A percentile compares a stretch with the other conserved stretches of the same genome.
Evolutionary conservation across 2,113 vertebrate species (phyloP).

Genomic region (Echinops telfairi): DNA sequence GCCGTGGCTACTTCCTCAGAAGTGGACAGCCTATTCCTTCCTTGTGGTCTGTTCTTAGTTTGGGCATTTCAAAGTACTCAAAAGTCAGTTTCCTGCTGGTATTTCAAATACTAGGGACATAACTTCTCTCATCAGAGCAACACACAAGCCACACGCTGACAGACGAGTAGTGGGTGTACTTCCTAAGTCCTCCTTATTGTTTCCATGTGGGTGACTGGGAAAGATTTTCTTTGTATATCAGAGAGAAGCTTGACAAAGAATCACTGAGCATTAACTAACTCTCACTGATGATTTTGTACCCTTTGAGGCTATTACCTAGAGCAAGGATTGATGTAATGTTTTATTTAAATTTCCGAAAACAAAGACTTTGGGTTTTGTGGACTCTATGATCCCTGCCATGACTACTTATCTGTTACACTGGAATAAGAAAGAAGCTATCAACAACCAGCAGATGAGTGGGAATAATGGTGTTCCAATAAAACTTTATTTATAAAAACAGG

Average conservation of each 20-base stretch:
- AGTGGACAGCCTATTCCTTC: too few species aligned
- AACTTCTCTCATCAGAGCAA: too few species aligned
- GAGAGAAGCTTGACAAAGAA: neutral
- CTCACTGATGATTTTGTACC: neutral
- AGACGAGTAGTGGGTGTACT: too few species aligned
- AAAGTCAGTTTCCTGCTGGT: too few species aligned
- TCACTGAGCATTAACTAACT: neutral
- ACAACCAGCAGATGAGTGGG: neutral
- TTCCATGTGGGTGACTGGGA: neutral
- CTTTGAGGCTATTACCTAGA: conserved; percentile 1
- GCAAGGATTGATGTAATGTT: neutral
- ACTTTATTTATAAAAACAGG: neutral
- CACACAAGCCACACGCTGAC: too few species aligned
- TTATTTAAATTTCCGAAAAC: neutral
- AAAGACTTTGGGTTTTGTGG: neutral
- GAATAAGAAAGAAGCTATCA: neutral
- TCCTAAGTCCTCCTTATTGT: neutral
- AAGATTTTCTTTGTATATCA: neutral
- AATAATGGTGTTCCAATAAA: neutral
- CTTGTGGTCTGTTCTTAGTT: too few species aligned
- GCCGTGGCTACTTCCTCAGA: too few species aligned
- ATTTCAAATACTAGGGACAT: too few species aligned
- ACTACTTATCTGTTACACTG: neutral
- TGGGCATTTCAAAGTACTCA: too few species aligned
- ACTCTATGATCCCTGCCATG: neutral